A percentile compares a stretch with the other conserved stretches of the same genome.
phyloP scores from a whole-genome alignment of 2,888 invertebrate species.

The Beris morrisii region DNA sequence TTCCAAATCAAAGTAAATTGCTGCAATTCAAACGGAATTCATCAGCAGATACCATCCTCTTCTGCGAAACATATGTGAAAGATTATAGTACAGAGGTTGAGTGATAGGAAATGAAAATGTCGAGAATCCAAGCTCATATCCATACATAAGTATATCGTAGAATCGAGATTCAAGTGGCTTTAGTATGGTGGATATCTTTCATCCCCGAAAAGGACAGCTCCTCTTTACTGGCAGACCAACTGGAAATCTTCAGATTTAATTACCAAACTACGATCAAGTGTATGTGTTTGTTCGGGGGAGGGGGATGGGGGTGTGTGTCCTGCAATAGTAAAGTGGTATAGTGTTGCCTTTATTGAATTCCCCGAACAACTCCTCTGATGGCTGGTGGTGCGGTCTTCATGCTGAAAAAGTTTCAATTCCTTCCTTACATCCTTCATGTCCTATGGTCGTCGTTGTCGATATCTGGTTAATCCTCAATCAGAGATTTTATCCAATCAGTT shows the following conservation, averaged over 20 bases:
- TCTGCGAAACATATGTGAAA: constrained; percentile 15
- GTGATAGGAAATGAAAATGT: constrained; percentile 24
- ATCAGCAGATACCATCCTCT: constrained; percentile 28
- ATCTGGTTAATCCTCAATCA: constrained; percentile 30
- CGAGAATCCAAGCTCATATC: too few species aligned
- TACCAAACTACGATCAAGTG: constrained; percentile 13
- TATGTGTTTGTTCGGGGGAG: too few species aligned
- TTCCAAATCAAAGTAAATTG: constrained; percentile 34
- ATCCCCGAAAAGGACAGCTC: background rate
- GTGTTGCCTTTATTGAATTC: too few species aligned
- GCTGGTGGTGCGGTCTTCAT: too few species aligned
- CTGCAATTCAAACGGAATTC: constrained; percentile 35
- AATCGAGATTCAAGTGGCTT: too few species aligned
- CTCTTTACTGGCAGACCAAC: constrained; percentile 3
- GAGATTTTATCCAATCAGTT: constrained; percentile 35
- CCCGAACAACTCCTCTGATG: constrained; percentile 22
- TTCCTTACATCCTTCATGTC: too few species aligned
- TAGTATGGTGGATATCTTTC: too few species aligned
- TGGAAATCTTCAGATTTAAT: constrained; percentile 27
- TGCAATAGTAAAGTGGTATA: too few species aligned
- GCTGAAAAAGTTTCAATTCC: too few species aligned
- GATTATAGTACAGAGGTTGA: constrained; percentile 6
- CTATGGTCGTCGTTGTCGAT: constrained; percentile 4
- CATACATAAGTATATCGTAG: too few species aligned
- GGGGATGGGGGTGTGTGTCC: too few species aligned